A percentile compares a stretch with the other conserved stretches of the same genome.
Conservation (phyloP, 2,888 invertebrate species). For the Pristionchus maxplancki region DNA sequence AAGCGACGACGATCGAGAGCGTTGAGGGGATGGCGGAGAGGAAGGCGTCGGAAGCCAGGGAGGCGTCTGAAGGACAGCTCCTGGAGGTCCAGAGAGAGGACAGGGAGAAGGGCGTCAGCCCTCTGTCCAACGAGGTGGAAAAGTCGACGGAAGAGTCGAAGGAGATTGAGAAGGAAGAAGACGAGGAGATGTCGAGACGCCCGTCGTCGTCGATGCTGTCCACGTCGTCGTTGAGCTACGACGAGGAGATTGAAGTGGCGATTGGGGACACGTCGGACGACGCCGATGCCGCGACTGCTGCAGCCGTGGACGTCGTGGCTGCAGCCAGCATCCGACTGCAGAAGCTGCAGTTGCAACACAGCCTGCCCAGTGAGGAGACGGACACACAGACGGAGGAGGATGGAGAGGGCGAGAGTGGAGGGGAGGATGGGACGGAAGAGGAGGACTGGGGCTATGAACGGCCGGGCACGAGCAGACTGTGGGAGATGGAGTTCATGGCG, state of each 20-base stretch:
- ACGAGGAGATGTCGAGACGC: not conserved
- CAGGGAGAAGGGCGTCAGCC: not conserved
- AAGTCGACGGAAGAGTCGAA: not conserved
- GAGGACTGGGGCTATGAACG: slow-evolving; percentile 44
- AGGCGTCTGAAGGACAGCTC: not conserved
- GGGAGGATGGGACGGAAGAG: not conserved
- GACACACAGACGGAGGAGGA: slow-evolving; percentile 48
- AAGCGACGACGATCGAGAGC: not conserved
- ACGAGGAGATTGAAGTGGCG: slow-evolving; percentile 31
- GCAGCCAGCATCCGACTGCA: not conserved
- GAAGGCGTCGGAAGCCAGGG: not conserved
- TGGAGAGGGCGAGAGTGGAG: not conserved
- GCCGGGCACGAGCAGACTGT: slow-evolving; percentile 2
- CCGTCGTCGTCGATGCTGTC: slow-evolving; percentile 8
- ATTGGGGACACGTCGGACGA: not conserved
- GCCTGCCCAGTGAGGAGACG: not conserved
- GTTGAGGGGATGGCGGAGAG: not conserved
- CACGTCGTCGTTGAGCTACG: slow-evolving; percentile 20
- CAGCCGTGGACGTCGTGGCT: not conserved
- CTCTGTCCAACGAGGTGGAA: not conserved
- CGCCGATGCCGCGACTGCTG: not conserved
- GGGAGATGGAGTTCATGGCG: slow-evolving; percentile 48
- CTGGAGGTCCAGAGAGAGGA: not conserved
- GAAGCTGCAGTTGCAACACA: slow-evolving; percentile 12
- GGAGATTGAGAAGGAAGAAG: not conserved